phyloP scores from a whole-genome alignment of 2,797 vertebrate species.

The Scleropages formosus region DNA sequence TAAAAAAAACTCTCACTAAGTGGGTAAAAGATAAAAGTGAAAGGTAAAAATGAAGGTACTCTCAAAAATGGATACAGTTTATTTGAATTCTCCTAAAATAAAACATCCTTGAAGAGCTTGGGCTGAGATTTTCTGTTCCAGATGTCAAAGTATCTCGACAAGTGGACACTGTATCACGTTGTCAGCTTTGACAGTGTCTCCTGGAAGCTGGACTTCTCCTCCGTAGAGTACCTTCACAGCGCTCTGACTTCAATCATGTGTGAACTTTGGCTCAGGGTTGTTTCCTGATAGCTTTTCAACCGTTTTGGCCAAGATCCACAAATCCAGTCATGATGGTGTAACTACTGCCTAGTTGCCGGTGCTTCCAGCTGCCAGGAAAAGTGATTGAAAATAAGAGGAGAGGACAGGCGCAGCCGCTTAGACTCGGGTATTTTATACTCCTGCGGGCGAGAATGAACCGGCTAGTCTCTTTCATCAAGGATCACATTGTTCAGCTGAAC shows the following conservation, averaged over 20 bases:
- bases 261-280: slow-evolving; percentile 51
- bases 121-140: not conserved
- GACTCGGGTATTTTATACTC: too few relatives aligned
- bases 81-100: not conserved
- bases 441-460: too few relatives aligned
- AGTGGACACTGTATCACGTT: slow-evolving; percentile 17
- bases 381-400: slow-evolving; percentile 18
- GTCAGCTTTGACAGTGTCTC: slow-evolving; percentile 12
- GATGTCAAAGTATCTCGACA: not conserved
- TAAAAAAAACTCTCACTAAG: too few relatives aligned
- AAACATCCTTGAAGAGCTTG: not conserved
- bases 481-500: not conserved
- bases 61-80: too few relatives aligned
- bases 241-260: slow-evolving; percentile 52
- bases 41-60: too few relatives aligned
- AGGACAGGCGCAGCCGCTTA: too few relatives aligned
- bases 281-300: slow-evolving; percentile 34
- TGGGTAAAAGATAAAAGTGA: too few relatives aligned
- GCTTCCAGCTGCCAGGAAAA: not conserved
- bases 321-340: slow-evolving; percentile 2
- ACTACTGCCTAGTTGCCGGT: not conserved
- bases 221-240: slow-evolving; percentile 37
- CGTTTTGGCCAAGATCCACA: not conserved
- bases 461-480: too few relatives aligned
- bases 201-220: slow-evolving; percentile 5